Conservation (phyloP, 2,888 invertebrate species). For the Malacosoma neustria region DNA sequence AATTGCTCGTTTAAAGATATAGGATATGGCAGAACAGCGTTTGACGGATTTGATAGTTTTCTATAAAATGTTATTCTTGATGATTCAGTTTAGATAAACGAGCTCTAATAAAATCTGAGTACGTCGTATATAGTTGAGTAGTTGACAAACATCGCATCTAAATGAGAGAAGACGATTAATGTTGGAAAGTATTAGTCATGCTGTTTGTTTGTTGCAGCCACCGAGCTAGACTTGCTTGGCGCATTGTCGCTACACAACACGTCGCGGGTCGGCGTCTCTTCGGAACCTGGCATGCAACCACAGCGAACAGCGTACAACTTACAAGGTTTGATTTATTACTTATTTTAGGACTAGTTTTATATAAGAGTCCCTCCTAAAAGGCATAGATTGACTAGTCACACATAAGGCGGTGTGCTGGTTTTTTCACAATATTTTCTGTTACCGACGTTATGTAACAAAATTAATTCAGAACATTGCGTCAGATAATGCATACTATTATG, state of each 20-base stretch:
- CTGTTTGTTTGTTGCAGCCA: slow-evolving; percentile 68
- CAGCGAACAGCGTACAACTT: slow-evolving; percentile 82
- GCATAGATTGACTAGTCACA: no score
- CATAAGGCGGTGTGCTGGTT: no score
- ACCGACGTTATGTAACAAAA: no score
- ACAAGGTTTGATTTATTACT: slow-evolving; percentile 71
- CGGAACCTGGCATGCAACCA: slow-evolving; percentile 79
- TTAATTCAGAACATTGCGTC: no score
- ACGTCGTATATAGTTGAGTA: not conserved
- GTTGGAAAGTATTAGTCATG: not conserved
- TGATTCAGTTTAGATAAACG: no score
- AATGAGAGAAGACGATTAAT: not conserved
- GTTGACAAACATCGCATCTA: not conserved
- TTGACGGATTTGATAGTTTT: no score
- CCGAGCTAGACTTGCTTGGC: slow-evolving; percentile 85
- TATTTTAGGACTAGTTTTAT: not conserved
- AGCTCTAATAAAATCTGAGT: not conserved
- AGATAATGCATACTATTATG: no score
- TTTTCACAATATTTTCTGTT: no score
- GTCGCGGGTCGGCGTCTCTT: slow-evolving; percentile 80
- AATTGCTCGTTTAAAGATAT: no score
- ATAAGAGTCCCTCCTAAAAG: no score
- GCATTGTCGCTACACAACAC: slow-evolving; percentile 86
- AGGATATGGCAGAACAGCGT: no score
- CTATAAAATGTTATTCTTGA: no score